Percentiles rank a stretch among this genome's conserved stretches.
phyloP scores from a whole-genome alignment of 2,888 invertebrate genomes.

The Uloborus plumipes region DNA sequence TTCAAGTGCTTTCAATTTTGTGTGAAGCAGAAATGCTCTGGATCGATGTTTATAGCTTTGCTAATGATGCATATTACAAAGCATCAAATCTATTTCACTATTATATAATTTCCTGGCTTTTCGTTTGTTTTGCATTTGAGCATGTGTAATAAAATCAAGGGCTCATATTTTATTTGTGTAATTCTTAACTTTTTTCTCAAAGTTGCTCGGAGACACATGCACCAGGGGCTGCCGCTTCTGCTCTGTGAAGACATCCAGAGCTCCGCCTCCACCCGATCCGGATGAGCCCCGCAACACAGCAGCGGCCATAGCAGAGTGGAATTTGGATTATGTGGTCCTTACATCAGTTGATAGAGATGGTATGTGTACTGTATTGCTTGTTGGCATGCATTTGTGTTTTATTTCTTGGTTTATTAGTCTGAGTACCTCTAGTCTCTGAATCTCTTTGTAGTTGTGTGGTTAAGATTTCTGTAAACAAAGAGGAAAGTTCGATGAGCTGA shows the following conservation, averaged over 20 bases:
- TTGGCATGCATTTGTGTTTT: neutral
- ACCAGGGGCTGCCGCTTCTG: constrained; percentile 98
- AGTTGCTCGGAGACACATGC: constrained; percentile 99
- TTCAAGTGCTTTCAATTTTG: too few relatives aligned
- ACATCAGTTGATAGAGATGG: constrained; percentile 99
- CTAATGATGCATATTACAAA: neutral
- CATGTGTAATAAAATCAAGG: neutral
- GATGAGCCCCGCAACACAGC: constrained; percentile 94
- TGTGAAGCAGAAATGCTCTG: too few relatives aligned
- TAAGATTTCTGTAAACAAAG: too few relatives aligned
- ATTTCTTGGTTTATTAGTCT: too few relatives aligned
- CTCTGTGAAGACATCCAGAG: constrained; percentile 94
- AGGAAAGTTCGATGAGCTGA: too few relatives aligned
- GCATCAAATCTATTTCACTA: neutral
- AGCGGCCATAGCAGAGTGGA: constrained; percentile 91
- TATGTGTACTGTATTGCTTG: constrained; percentile 70
- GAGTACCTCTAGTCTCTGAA: too few relatives aligned
- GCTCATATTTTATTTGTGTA: neutral
- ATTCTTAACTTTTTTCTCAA: constrained; percentile 47
- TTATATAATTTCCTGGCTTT: neutral
- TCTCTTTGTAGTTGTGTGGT: too few relatives aligned
- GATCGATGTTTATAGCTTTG: too few relatives aligned
- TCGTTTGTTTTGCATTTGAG: neutral
- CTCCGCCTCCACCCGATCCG: constrained; percentile 90
- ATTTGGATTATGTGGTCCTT: constrained; percentile 95